Conservation (phyloP, 2,888 invertebrate genomes). For the Agrochola macilenta region DNA sequence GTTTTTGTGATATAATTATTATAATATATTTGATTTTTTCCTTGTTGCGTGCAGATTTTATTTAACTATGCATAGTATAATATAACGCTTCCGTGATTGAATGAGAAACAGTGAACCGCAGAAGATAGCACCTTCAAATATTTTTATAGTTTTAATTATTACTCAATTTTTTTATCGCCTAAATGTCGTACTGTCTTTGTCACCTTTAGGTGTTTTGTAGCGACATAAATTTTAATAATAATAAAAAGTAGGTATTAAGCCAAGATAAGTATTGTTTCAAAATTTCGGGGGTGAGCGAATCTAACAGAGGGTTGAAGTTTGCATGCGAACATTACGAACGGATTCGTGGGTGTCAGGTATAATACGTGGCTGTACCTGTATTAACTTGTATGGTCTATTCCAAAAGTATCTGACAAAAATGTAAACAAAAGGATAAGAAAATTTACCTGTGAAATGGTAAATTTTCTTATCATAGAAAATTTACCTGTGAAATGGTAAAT, state of each 20-base stretch:
- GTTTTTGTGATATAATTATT: conserved; percentile 17
- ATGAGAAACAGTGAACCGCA: no score
- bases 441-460: no score
- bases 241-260: not conserved
- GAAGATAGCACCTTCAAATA: not conserved
- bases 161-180: not conserved
- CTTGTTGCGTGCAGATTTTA: conserved; percentile 1
- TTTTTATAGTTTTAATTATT: no score
- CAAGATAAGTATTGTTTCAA: conserved; percentile 2
- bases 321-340: not conserved
- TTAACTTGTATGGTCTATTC: not conserved
- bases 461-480: no score
- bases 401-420: not conserved
- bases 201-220: not conserved
- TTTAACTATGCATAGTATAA: not conserved
- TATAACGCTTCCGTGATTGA: not conserved
- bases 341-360: not conserved
- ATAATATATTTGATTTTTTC: conserved; percentile 12
- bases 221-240: conserved; percentile 4
- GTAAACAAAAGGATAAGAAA: not conserved
- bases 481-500: no score
- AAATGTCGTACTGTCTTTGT: not conserved
- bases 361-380: not conserved
- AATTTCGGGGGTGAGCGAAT: conserved; percentile 3
- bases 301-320: not conserved